Base-by-base conservation (phyloP, 2,888 invertebrate genomes). In the Mechanitis mazaeus region DNA sequence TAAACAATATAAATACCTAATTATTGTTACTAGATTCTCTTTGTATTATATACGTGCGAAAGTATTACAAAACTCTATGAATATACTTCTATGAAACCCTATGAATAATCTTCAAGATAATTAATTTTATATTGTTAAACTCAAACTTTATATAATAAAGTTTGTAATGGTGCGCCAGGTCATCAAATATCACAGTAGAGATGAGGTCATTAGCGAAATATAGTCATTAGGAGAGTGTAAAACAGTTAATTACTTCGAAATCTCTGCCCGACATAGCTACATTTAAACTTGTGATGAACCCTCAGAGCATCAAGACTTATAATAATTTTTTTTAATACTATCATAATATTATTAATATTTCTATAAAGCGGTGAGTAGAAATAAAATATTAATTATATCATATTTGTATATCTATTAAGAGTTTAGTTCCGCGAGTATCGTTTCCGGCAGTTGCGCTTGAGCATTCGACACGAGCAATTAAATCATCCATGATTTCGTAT, bases 201-300 rank as follows among this genome's bases (percentile, higher is more conserved):
- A 76, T 72, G 79, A 77, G 81, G 84, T 83, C 86, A 86, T 88
- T 88, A 87, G 84, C 81, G 78, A 75, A 85, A 87, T 88, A 79
- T 84, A 89, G 84, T 80, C 82, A 84, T 88, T 87, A 87, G 81
- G 79, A 84, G 83, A 80, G 84, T 84, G 87, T 87, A 87, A 88
- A 87, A 84, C 84, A 87, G 87, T 82, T 87, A 87, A 89, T 88
- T 86, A 86, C 79, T 74, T 60, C 63, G 76, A 79, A 80, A 81
- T 84, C 80, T 81, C 77, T 69, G 69, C 72, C 72, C 73, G 72
- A 75, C 74, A 71, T 73, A 75, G 73, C 72, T 73, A 70, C 69
- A 61, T 60, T 68, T 60, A 45, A 57, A 56, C 55, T 57, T 59
- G 59, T 78, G 75, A 74, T 73, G 74, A 72, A 72, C 72, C 45